phyloP scores from a whole-genome alignment of 2,797 vertebrate species.

The Aselliscus stoliczkanus region DNA sequence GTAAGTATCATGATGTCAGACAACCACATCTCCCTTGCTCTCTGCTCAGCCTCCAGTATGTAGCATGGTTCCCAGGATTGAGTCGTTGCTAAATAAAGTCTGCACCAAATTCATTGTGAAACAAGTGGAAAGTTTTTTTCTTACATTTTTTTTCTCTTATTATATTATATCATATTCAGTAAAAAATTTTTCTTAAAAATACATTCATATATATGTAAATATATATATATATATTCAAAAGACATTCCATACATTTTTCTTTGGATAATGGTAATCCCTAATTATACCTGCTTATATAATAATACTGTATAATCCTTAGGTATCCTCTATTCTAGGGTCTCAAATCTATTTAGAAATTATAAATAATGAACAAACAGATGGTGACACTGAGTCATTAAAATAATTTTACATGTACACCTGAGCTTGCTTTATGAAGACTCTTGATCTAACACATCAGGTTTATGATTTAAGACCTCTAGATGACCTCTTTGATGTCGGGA shows the following conservation, averaged over 20 bases:
- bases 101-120: background rate
- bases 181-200: background rate
- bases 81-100: background rate
- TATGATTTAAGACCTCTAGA: background rate
- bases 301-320: background rate
- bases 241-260: slow-evolving; percentile 34
- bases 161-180: background rate
- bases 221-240: background rate
- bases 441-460: background rate
- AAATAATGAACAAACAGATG: slow-evolving; percentile 10
- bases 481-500: background rate
- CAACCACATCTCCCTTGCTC: background rate
- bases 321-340: slow-evolving; percentile 29
- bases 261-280: slow-evolving; percentile 26
- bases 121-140: background rate
- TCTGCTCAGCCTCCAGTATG: background rate
- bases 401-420: background rate
- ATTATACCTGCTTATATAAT: slow-evolving; percentile 30
- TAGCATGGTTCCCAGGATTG: background rate
- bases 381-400: background rate
- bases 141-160: background rate
- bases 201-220: background rate
- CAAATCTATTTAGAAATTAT: slow-evolving; percentile 39
- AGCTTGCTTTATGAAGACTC: background rate
- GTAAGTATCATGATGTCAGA: background rate